phyloP scores from a whole-genome alignment of 35 echinoderm and acorn worm species.

The Ptychodera flava region DNA sequence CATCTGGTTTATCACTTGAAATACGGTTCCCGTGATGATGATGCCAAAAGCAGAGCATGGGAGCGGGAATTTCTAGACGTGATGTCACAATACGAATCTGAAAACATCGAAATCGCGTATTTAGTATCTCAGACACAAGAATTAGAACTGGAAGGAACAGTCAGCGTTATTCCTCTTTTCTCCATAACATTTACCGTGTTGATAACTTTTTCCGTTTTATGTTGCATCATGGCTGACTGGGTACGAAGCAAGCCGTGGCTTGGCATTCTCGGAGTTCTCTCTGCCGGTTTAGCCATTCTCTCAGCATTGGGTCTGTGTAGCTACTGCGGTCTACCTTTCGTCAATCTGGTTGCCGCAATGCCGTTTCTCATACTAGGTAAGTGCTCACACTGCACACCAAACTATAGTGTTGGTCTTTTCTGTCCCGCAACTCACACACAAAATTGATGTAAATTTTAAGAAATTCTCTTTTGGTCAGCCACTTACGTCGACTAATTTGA shows the following conservation, averaged over 20 bases:
- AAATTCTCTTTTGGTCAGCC: too few species aligned
- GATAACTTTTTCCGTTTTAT: conserved; percentile 35
- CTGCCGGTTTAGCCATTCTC: conserved; percentile 34
- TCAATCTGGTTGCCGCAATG: conserved; percentile 45
- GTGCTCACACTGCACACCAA: too few species aligned
- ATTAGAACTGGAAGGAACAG: conserved; percentile 18
- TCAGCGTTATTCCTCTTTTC: conserved; percentile 17
- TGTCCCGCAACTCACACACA: too few species aligned
- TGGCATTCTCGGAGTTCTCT: conserved; percentile 30
- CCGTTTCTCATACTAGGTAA: conserved; percentile 56
- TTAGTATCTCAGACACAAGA: conserved; percentile 7
- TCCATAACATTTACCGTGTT: conserved; percentile 29
- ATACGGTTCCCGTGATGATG: too few species aligned
- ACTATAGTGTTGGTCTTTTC: too few species aligned
- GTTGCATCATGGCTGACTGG: conserved; percentile 49
- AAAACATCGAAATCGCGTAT: conserved; percentile 21
- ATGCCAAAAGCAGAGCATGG: too few species aligned
- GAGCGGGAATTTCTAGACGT: too few species aligned
- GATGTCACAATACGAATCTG: too few species aligned
- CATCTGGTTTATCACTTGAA: conserved; percentile 42
- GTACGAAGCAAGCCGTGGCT: conserved; percentile 52
- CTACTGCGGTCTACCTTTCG: conserved; percentile 42
- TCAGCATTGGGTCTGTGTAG: conserved; percentile 42
- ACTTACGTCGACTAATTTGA: too few species aligned
- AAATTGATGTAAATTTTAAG: too few species aligned